Evolutionary conservation across 2,888 invertebrate genomes (phyloP).

Genomic region (Eurois occulta): DNA sequence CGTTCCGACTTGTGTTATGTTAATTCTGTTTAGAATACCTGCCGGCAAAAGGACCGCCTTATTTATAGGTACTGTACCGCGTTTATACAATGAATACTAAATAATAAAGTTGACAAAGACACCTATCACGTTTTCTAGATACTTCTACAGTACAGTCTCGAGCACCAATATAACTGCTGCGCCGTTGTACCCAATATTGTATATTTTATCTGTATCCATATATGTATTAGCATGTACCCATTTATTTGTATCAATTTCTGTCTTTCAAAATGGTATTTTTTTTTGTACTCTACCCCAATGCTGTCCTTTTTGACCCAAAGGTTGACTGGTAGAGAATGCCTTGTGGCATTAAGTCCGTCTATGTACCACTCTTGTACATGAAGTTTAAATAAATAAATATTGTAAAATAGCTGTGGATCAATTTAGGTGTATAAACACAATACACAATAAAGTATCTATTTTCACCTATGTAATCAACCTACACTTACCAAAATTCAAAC

Average conservation of each 20-base stretch:
- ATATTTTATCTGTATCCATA: too few relatives aligned
- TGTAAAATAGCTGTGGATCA: not conserved
- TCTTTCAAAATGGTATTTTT: too few relatives aligned
- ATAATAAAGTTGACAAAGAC: constrained; percentile 32
- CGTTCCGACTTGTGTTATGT: constrained; percentile 47
- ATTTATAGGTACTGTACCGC: constrained; percentile 25
- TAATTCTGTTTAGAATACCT: constrained; percentile 48
- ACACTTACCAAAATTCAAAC: not conserved
- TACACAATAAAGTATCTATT: not conserved
- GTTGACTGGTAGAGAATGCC: too few relatives aligned
- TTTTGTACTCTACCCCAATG: too few relatives aligned
- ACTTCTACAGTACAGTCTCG: not conserved
- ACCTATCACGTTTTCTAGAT: constrained; percentile 18
- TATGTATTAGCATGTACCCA: too few relatives aligned
- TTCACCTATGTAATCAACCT: not conserved
- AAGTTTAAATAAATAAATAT: too few relatives aligned
- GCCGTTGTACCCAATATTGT: not conserved
- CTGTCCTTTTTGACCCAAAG: too few relatives aligned
- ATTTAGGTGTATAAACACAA: too few relatives aligned
- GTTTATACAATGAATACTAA: constrained; percentile 48
- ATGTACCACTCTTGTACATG: too few relatives aligned
- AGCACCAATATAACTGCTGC: not conserved
- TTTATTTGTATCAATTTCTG: too few relatives aligned
- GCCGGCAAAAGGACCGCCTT: constrained; percentile 39
- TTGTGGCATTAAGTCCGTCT: too few relatives aligned